phyloP scores from a whole-genome alignment of 1,140 invertebrate species.

The Trichogramma pretiosum region DNA sequence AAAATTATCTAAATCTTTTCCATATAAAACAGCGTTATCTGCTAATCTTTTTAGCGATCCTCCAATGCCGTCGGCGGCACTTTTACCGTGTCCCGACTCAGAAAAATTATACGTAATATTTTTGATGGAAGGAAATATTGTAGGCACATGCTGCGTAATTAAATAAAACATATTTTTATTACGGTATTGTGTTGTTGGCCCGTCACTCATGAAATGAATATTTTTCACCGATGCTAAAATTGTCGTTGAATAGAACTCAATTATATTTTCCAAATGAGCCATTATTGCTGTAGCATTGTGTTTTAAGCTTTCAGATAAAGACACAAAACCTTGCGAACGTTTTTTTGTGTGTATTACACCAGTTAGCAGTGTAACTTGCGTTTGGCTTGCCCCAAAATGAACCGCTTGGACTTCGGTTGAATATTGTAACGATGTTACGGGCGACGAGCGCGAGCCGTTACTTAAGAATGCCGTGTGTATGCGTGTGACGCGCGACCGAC shows the following conservation, averaged over 20 bases:
- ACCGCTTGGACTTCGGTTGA: slow-evolving; percentile 7
- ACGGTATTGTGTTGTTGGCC: slow-evolving; percentile 9
- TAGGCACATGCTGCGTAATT: slow-evolving; percentile 1
- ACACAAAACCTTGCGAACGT: not conserved
- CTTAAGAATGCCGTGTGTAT: too few species aligned
- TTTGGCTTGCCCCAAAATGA: slow-evolving; percentile 6
- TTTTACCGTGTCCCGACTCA: slow-evolving; percentile 17
- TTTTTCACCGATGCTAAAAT: not conserved
- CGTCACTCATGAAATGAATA: slow-evolving; percentile 9
- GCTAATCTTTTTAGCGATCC: slow-evolving; percentile 11
- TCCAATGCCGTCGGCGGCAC: slow-evolving; percentile 14
- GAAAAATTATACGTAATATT: too few species aligned
- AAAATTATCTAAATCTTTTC: slow-evolving; percentile 10
- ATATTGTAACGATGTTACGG: too few species aligned
- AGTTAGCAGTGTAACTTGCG: slow-evolving; percentile 1
- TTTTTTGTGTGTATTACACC: not conserved
- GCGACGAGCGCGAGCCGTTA: too few species aligned
- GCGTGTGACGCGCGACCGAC: too few species aligned
- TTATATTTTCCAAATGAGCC: slow-evolving; percentile 4
- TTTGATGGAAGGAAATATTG: not conserved
- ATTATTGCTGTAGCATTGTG: not conserved
- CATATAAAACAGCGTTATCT: slow-evolving; percentile 10
- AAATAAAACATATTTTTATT: slow-evolving; percentile 8
- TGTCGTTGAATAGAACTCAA: not conserved
- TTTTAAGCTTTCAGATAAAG: not conserved